These are phyloP conservation scores for Brassicogethes aeneus DNA, from an alignment of 2,888 invertebrate genomes.

Conservation along the genomic window DNA sequence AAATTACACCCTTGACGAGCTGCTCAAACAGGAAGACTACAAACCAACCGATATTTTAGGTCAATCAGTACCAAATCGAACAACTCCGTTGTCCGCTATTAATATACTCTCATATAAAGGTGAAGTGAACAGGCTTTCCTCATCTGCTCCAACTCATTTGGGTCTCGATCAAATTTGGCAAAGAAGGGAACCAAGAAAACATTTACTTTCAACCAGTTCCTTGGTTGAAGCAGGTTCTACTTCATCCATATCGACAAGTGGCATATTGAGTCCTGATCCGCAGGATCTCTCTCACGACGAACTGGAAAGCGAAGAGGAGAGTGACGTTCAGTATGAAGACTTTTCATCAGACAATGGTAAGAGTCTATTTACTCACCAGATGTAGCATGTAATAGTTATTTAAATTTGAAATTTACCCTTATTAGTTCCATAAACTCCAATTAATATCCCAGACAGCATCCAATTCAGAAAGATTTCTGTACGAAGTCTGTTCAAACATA, in stretches of 20 bases:
- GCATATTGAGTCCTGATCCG: constrained; percentile 74
- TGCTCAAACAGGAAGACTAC: constrained; percentile 56
- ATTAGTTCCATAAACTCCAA: constrained; percentile 8
- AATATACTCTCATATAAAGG: constrained; percentile 21
- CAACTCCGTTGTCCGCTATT: constrained; percentile 32
- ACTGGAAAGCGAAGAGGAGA: constrained; percentile 67
- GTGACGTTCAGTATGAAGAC: constrained; percentile 82
- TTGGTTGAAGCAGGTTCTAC: constrained; percentile 77
- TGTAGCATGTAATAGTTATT: neutral
- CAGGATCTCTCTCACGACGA: constrained; percentile 77
- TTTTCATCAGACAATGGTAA: constrained; percentile 71
- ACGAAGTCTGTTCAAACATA: too few relatives aligned
- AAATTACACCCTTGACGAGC: constrained; percentile 53
- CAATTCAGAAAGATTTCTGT: too few relatives aligned
- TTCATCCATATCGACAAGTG: constrained; percentile 73
- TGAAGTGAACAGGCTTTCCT: constrained; percentile 61
- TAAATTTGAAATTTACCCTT: too few relatives aligned
- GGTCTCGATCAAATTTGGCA: constrained; percentile 80
- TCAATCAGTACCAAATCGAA: constrained; percentile 54
- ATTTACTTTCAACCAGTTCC: constrained; percentile 76
- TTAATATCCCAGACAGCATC: too few relatives aligned
- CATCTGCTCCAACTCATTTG: constrained; percentile 80
- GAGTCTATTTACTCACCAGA: constrained; percentile 2
- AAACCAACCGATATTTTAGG: constrained; percentile 44
- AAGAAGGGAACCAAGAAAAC: constrained; percentile 77